phyloP scores from a whole-genome alignment of 2,113 vertebrate genomes.

The Elephas maximus region DNA sequence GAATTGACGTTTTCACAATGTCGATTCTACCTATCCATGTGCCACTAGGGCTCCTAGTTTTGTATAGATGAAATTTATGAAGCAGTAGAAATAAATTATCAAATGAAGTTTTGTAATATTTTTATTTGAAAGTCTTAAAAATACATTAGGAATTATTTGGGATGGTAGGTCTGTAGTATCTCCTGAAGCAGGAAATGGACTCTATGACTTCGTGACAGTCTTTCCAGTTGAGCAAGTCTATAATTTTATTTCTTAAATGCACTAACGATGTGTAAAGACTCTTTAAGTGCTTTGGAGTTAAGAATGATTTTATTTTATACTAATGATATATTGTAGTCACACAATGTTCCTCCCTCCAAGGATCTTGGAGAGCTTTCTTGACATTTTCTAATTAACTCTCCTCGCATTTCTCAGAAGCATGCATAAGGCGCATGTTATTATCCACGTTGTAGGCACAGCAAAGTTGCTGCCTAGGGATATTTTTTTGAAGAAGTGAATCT shows the following conservation, averaged over 20 bases:
- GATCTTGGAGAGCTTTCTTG: slow-evolving; percentile 74
- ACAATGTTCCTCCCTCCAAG: slow-evolving; percentile 54
- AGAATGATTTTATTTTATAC: slow-evolving; percentile 71
- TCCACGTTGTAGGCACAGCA: slow-evolving; percentile 47
- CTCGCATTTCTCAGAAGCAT: slow-evolving; percentile 68
- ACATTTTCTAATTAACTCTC: slow-evolving; percentile 79
- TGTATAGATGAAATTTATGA: not conserved
- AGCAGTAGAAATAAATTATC: slow-evolving; percentile 15
- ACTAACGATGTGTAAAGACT: slow-evolving; percentile 48
- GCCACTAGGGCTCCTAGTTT: too few relatives aligned
- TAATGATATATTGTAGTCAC: slow-evolving; percentile 67
- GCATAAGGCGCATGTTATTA: slow-evolving; percentile 63
- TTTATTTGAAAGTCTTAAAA: slow-evolving; percentile 61
- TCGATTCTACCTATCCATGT: too few relatives aligned
- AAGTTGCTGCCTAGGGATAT: slow-evolving; percentile 26
- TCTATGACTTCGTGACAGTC: not conserved
- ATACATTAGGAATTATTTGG: not conserved
- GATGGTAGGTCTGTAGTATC: not conserved
- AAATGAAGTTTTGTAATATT: not conserved
- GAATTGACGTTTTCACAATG: too few relatives aligned
- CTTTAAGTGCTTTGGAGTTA: slow-evolving; percentile 53
- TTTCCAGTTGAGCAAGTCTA: slow-evolving; percentile 50
- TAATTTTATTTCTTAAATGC: slow-evolving; percentile 72
- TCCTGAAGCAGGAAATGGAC: not conserved
- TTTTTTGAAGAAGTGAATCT: not conserved